Conservation (phyloP, 2,797 vertebrate species). For the Oryzias dopingdopingensis region DNA sequence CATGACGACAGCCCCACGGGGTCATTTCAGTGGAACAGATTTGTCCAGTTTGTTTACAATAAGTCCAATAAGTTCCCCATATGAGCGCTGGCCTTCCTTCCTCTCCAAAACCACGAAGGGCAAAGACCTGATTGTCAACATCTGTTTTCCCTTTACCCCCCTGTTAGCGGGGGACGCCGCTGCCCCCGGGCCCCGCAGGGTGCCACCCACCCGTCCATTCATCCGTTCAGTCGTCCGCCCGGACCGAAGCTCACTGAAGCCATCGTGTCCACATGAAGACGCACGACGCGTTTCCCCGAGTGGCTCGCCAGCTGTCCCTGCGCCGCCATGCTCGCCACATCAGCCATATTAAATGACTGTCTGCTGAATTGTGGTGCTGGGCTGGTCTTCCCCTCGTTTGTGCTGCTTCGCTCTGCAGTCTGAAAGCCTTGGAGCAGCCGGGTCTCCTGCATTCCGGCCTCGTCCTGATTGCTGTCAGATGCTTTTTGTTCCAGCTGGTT, state of each 20-base stretch:
- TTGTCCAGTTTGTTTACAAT: slow-evolving; percentile 60
- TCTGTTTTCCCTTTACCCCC: slow-evolving; percentile 60
- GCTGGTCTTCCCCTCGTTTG: neutral
- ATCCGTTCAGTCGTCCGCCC: slow-evolving; percentile 6
- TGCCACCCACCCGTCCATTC: slow-evolving; percentile 17
- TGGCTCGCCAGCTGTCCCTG: slow-evolving; percentile 41
- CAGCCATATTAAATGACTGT: slow-evolving; percentile 50
- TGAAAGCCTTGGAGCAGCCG: slow-evolving; percentile 37
- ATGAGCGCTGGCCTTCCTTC: slow-evolving; percentile 59
- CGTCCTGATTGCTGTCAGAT: slow-evolving; percentile 91
- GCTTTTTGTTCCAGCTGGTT: slow-evolving; percentile 81
- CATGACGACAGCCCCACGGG: neutral
- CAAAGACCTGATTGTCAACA: slow-evolving; percentile 64
- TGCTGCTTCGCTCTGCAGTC: slow-evolving; percentile 30
- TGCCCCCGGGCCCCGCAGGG: slow-evolving; percentile 55
- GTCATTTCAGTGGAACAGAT: slow-evolving; percentile 17
- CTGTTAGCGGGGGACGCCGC: slow-evolving; percentile 39
- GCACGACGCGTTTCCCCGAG: slow-evolving; percentile 16
- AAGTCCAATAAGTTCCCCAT: slow-evolving; percentile 61
- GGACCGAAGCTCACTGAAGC: slow-evolving; percentile 46
- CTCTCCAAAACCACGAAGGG: slow-evolving; percentile 23
- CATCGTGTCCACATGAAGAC: slow-evolving; percentile 41
- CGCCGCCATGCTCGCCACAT: slow-evolving; percentile 31
- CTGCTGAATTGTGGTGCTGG: neutral
- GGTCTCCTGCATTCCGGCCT: slow-evolving; percentile 68